phyloP scores from a whole-genome alignment of 1,140 invertebrate genomes.

The Tetramorium simillimum region DNA sequence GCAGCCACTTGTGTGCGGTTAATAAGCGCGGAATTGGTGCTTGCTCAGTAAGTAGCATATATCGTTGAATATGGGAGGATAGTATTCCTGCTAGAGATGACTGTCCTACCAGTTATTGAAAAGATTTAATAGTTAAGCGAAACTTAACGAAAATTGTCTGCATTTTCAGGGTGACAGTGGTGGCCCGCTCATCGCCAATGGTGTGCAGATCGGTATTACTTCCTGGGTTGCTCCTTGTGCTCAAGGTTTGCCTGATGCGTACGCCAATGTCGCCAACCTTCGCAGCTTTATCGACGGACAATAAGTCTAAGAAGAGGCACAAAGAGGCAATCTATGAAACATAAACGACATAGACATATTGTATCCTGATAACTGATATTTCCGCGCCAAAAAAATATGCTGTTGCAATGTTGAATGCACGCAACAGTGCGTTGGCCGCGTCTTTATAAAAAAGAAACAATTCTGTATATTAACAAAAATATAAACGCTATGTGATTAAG shows the following conservation, averaged over 20 bases:
- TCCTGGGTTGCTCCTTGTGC: conserved; percentile 88
- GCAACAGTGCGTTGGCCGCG: background rate
- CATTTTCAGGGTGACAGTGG: conserved; percentile 87
- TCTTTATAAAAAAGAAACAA: background rate
- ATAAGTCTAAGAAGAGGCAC: background rate
- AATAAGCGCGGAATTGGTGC: conserved; percentile 85
- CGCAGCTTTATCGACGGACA: background rate
- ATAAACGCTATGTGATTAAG: background rate
- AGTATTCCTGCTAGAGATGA: background rate
- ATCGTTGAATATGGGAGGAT: background rate
- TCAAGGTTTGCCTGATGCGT: conserved; percentile 87
- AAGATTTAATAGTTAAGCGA: background rate
- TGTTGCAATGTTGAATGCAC: background rate
- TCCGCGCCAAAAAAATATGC: background rate
- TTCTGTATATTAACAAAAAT: background rate
- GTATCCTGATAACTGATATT: background rate
- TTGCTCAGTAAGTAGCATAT: conserved; percentile 83
- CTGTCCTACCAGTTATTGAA: background rate
- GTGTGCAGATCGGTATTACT: conserved; percentile 86
- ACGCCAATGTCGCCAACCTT: conserved; percentile 83
- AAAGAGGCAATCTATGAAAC: background rate
- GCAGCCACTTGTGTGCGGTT: conserved; percentile 85
- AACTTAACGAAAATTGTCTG: conserved; percentile 22
- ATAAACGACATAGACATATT: background rate
- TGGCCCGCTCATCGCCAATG: conserved; percentile 80